These are phyloP conservation scores for Dolichotis patagonum DNA, from an alignment of 2,113 vertebrate genomes.

Conservation along the genomic window DNA sequence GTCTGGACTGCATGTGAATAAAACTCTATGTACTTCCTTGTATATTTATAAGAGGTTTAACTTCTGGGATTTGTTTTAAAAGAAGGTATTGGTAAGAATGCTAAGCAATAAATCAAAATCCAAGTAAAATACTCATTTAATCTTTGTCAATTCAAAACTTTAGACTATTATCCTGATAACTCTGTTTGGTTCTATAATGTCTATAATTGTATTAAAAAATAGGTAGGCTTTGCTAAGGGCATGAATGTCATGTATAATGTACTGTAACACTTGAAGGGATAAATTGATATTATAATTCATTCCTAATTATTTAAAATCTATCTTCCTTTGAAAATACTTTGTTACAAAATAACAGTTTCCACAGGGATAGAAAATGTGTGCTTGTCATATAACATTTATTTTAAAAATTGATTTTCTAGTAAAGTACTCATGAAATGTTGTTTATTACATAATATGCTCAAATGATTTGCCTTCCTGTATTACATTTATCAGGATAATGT, in stretches of 20 bases:
- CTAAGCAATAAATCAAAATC: neutral
- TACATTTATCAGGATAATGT: neutral
- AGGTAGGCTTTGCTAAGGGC: neutral
- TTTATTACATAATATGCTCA: neutral
- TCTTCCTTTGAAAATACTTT: neutral
- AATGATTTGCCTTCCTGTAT: neutral
- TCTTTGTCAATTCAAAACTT: neutral
- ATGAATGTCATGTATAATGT: neutral
- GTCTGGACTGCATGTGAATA: neutral
- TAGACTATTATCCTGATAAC: neutral
- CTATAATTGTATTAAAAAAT: neutral
- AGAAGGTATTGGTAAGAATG: neutral
- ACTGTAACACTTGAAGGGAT: neutral
- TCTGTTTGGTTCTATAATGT: neutral
- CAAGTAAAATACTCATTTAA: neutral
- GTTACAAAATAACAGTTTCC: neutral
- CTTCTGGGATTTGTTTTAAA: neutral
- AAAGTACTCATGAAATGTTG: neutral
- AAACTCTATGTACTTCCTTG: neutral
- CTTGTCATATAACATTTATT: neutral
- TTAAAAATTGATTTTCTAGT: constrained; percentile 23
- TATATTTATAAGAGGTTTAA: neutral
- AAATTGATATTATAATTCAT: neutral
- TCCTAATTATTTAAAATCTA: constrained; percentile 13
- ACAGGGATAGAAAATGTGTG: neutral